Evolutionary conservation across 2,113 vertebrate species (phyloP), one percentile per base, ranked within the genome.

Genomic region (Misgurnus mizolepis): DNA sequence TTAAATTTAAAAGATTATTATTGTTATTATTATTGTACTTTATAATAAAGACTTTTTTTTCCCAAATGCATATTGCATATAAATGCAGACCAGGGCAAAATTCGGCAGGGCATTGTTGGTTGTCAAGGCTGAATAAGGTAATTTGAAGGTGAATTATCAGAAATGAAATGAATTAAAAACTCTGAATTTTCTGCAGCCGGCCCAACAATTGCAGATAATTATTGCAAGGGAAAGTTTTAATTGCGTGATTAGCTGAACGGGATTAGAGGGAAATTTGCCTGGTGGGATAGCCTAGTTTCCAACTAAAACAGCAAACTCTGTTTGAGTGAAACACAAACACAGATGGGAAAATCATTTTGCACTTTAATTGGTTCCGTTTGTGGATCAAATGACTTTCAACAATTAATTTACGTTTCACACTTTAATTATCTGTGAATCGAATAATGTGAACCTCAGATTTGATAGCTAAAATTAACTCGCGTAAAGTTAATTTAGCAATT

Each of bases 401-500:
- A 97, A 98, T 99, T 98, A 96, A 98, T 98, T 97, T 96, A 96
- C 96, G 95, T 98, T 98, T 97, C 97, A 98, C 97, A 96, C 95
- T 96, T 95, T 97, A 98, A 98, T 98, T 98, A 98, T 98, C 97
- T 98, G 96, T 95, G 97, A 97, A 99, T 98, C 96, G 95, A 98
- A 95, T 98, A 97, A 98, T 97, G 95, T 96, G 96, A 95, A 95
- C 97, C 96, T 98, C 97, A 96, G 97, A 97, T 98, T 97, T 97
- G 96, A 99, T 98, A 95, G 96, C 72, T 97, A 96, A 97, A 98
- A 98, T 98, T 95, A 98, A 98, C 95, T 96, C 95, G 95, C 95
- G 93, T 96, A 95, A 96, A 97, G 95, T 98, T 99, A 97, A 98
- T 98, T 98, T 96, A 98, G 96, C 96, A 96, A 99, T 99, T 98